phyloP scores from a whole-genome alignment of 2,888 invertebrate genomes.

The Philereme transversata region DNA sequence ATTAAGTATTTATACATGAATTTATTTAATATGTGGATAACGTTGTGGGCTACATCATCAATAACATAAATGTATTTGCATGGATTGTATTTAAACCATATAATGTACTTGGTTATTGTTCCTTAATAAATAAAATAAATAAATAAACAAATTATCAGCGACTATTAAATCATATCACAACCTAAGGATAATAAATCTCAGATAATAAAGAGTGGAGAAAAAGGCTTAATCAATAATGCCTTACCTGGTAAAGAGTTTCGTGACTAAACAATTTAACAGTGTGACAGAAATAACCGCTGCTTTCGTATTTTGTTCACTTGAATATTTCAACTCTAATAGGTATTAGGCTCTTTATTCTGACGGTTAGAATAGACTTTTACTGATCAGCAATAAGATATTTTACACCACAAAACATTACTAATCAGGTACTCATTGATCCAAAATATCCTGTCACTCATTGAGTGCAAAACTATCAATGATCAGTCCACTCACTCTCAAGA shows the following conservation, averaged over 20 bases:
- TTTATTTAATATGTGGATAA: no score
- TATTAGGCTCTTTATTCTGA: background rate
- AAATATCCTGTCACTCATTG: constrained; percentile 8
- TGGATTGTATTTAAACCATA: no score
- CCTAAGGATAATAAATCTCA: no score
- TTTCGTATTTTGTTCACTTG: background rate
- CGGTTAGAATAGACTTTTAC: background rate
- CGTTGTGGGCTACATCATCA: no score
- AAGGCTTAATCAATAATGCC: background rate
- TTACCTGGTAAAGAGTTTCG: constrained; percentile 8
- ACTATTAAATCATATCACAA: no score
- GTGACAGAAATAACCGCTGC: background rate
- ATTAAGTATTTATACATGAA: no score
- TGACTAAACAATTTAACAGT: constrained; percentile 3
- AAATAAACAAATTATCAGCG: no score
- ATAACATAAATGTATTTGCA: no score
- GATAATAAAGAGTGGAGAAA: no score
- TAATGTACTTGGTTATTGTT: no score
- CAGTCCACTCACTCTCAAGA: constrained; percentile 58
- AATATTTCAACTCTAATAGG: background rate
- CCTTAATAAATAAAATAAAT: no score
- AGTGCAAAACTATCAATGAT: constrained; percentile 11
- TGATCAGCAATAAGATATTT: background rate
- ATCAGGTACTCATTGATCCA: constrained; percentile 1
- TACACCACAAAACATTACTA: constrained; percentile 6